Conservation (phyloP, 2,888 invertebrate species). For the Neuroscelio doddi region DNA sequence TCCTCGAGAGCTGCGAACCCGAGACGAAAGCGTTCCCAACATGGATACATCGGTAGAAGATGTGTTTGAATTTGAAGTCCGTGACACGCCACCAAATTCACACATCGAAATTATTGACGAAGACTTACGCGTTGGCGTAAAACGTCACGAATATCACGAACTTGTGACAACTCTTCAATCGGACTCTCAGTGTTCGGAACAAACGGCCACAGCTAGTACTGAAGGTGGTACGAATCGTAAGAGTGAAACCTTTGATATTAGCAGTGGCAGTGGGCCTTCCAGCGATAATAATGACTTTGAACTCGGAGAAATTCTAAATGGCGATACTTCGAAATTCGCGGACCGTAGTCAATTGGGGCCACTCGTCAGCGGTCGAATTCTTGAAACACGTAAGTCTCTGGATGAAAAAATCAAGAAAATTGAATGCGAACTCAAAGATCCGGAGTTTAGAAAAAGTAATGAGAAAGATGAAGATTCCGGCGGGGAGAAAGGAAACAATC, state of each 20-base stretch:
- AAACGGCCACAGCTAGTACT: constrained; percentile 64
- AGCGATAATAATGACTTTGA: constrained; percentile 65
- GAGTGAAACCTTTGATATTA: constrained; percentile 68
- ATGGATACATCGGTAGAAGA: constrained; percentile 64
- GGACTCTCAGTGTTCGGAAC: constrained; percentile 58
- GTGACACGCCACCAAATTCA: constrained; percentile 69
- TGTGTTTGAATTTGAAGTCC: constrained; percentile 61
- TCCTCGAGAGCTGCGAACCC: constrained; percentile 9
- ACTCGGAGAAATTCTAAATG: constrained; percentile 56
- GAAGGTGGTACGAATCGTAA: constrained; percentile 62
- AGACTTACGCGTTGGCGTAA: constrained; percentile 35
- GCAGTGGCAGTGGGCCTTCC: constrained; percentile 65
- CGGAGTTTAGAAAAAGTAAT: constrained; percentile 50
- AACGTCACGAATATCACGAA: constrained; percentile 57
- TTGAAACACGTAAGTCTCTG: constrained; percentile 62
- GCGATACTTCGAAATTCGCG: constrained; percentile 43
- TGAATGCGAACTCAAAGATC: constrained; percentile 60
- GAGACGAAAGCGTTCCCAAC: constrained; percentile 48
- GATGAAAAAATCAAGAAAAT: constrained; percentile 67
- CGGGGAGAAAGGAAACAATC: constrained; percentile 30
- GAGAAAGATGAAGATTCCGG: constrained; percentile 37
- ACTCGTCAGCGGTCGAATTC: constrained; percentile 52
- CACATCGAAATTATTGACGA: constrained; percentile 64
- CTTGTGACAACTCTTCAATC: constrained; percentile 33
- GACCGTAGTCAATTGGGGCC: constrained; percentile 46